These are phyloP conservation scores for Chinchilla lanigera DNA, from an alignment of 2,113 vertebrate species.

Conservation along the genomic window DNA sequence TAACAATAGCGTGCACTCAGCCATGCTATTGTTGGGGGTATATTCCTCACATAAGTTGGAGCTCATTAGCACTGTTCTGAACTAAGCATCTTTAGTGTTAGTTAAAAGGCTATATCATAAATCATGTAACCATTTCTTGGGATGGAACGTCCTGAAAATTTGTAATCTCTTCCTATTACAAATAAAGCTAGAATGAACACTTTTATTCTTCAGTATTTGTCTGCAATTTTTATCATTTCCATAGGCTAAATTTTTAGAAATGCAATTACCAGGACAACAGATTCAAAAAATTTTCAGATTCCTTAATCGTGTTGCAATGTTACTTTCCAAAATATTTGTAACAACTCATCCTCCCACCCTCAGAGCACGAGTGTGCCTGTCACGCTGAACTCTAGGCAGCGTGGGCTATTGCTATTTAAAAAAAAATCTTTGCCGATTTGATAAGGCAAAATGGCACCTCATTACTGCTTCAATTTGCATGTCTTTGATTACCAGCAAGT, in stretches of 20 bases:
- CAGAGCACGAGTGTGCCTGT: neutral
- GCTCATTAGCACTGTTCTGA: neutral
- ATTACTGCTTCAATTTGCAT: conserved; percentile 71
- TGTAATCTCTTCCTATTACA: neutral
- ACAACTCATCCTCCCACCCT: neutral
- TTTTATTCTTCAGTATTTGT: neutral
- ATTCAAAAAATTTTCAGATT: conserved; percentile 43
- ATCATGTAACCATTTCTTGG: neutral
- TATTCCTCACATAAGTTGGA: neutral
- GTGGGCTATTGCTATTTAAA: conserved; percentile 58
- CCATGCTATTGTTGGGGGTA: neutral
- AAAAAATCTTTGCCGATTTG: conserved; percentile 64
- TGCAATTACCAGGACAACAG: neutral
- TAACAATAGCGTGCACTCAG: neutral
- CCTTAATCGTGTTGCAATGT: conserved; percentile 44
- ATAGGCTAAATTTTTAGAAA: conserved; percentile 34
- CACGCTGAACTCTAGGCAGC: neutral
- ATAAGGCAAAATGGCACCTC: conserved; percentile 67
- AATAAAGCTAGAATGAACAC: neutral
- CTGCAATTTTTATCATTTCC: conserved; percentile 31
- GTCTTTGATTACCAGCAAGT: conserved; percentile 73
- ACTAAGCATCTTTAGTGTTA: neutral
- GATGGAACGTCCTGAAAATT: neutral
- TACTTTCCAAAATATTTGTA: neutral
- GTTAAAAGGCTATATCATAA: neutral